Evolutionary conservation across 2,888 invertebrate genomes (phyloP).

Genomic region (Stratiomys singularior): DNA sequence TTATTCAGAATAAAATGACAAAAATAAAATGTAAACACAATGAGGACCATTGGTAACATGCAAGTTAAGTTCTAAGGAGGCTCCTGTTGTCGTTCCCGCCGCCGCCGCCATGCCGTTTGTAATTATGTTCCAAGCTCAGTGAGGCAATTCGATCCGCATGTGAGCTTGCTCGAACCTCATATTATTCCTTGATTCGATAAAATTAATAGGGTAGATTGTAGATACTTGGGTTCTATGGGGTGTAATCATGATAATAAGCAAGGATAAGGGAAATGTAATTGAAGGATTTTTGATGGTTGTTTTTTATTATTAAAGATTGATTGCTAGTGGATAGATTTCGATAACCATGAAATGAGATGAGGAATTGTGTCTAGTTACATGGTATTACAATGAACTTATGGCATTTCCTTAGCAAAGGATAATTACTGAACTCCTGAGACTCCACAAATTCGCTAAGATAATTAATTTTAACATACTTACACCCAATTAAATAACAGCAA

Average conservation of each 20-base stretch:
- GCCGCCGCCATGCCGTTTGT: neutral
- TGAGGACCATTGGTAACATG: neutral
- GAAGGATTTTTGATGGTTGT: too few relatives aligned
- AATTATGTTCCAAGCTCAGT: neutral
- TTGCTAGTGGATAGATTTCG: too few relatives aligned
- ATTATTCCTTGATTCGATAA: neutral
- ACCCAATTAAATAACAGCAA: too few relatives aligned
- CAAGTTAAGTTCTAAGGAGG: neutral
- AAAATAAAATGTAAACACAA: neutral
- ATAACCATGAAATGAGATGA: too few relatives aligned
- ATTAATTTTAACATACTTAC: too few relatives aligned
- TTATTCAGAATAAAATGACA: neutral
- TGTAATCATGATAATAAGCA: neutral
- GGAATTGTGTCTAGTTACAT: too few relatives aligned
- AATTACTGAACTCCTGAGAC: too few relatives aligned
- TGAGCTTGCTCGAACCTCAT: neutral
- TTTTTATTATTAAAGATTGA: too few relatives aligned
- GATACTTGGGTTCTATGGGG: neutral
- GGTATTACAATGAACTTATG: too few relatives aligned
- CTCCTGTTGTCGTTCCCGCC: neutral
- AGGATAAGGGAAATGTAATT: too few relatives aligned
- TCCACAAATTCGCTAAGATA: too few relatives aligned
- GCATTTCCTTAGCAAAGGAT: too few relatives aligned
- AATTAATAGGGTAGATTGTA: neutral
- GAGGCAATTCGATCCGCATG: slow-evolving; percentile 22